Percentiles rank a stretch among this genome's conserved stretches.
Conservation (phyloP, 1,140 invertebrate species). For the Platyscapa corneri region DNA sequence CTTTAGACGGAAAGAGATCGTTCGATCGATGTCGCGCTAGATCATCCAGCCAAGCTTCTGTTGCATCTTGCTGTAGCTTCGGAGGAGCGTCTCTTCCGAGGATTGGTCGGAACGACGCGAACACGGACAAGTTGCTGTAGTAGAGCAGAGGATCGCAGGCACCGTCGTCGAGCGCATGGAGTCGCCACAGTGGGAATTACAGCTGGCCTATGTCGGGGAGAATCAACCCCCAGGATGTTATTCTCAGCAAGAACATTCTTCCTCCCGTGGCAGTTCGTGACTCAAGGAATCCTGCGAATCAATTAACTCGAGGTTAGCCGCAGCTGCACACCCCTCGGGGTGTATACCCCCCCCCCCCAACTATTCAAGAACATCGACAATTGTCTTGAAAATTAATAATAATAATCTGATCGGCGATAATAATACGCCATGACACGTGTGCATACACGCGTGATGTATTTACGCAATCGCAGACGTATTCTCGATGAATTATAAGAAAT, state of each 20-base stretch:
- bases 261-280: conserved; percentile 62
- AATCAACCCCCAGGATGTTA: conserved; percentile 63
- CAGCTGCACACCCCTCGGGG: too few species aligned
- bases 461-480: too few species aligned
- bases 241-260: conserved; percentile 69
- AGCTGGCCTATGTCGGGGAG: conserved; percentile 51
- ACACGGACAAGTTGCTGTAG: conserved; percentile 12
- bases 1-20: too few species aligned
- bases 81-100: conserved; percentile 64
- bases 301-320: background rate
- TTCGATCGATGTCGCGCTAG: too few species aligned
- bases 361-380: background rate
- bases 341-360: too few species aligned
- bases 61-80: conserved; percentile 21
- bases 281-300: conserved; percentile 59
- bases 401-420: too few species aligned
- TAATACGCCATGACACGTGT: too few species aligned
- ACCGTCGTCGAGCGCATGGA: conserved; percentile 61
- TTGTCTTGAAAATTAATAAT: too few species aligned
- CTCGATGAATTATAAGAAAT: too few species aligned
- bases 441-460: too few species aligned
- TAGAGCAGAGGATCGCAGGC: conserved; percentile 53
- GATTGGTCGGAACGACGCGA: conserved; percentile 51
- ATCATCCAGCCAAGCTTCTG: background rate
- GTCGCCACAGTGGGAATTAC: background rate